Percentiles rank a stretch among this genome's conserved stretches.
These are phyloP conservation scores for Leucophenga varia DNA, from an alignment of 1,140 invertebrate genomes.

Conservation along the genomic window DNA sequence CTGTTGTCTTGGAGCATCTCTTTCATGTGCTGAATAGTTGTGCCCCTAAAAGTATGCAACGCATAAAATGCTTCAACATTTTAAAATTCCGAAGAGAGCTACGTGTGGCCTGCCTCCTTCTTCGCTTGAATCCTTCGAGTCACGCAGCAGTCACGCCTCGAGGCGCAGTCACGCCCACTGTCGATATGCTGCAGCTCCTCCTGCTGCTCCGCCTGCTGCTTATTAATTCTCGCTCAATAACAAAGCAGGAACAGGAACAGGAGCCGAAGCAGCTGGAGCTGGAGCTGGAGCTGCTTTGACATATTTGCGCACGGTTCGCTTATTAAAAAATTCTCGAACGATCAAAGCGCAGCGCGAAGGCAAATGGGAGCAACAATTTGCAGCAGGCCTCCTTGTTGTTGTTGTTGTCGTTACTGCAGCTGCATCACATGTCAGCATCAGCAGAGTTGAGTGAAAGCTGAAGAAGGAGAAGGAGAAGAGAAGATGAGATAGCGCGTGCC, in stretches of 20 bases:
- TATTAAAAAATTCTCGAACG: constrained; percentile 32
- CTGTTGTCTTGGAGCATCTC: no score
- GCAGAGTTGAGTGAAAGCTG: no score
- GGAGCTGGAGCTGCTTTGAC: not conserved
- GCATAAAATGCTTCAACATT: constrained; percentile 16
- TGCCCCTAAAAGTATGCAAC: constrained; percentile 15
- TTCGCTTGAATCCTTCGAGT: no score
- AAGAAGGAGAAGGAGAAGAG: no score
- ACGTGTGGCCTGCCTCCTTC: no score
- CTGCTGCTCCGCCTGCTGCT: constrained; percentile 10
- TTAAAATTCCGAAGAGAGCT: constrained; percentile 19
- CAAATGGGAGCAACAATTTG: constrained; percentile 14
- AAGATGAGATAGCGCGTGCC: no score
- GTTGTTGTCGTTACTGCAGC: no score
- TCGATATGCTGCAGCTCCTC: not conserved
- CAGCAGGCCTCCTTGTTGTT: no score
- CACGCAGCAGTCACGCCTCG: not conserved
- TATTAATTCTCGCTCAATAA: constrained; percentile 39
- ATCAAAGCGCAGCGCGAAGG: constrained; percentile 8
- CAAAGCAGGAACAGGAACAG: constrained; percentile 2
- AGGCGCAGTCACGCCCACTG: no score
- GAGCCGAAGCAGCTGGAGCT: not conserved
- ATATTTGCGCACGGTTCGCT: constrained; percentile 27
- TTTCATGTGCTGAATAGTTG: constrained; percentile 17
- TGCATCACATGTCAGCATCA: no score